A percentile compares a stretch with the other conserved stretches of the same genome.
Conservation (phyloP, 1,140 invertebrate genomes). For the Drosophila pandora region DNA sequence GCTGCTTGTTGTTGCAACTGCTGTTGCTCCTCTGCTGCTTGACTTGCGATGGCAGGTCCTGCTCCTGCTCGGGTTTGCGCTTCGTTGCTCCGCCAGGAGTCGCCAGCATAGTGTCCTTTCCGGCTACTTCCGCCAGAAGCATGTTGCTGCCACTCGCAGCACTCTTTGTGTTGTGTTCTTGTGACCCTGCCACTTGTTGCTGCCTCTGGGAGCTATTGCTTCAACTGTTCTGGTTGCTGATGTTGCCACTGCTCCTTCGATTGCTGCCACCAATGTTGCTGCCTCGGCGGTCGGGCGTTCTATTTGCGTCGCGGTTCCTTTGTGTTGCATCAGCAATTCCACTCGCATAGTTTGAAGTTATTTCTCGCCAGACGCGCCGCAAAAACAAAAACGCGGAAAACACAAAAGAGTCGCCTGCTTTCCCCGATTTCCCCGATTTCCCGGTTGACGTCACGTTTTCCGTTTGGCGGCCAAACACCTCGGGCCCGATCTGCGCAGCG, state of each 20-base stretch:
- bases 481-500: not conserved
- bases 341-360: slow-evolving; percentile 40
- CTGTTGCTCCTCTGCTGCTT: slow-evolving; percentile 47
- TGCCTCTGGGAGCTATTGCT: not conserved
- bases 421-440: not conserved
- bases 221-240: not conserved
- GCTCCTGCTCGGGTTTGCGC: slow-evolving; percentile 59
- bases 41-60: slow-evolving; percentile 35
- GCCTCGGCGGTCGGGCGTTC: not conserved
- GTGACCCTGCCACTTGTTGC: slow-evolving; percentile 1
- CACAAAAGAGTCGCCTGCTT: slow-evolving; percentile 2
- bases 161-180: not conserved
- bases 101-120: slow-evolving; percentile 25
- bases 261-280: slow-evolving; percentile 3
- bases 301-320: not conserved
- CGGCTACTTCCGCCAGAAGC: slow-evolving; percentile 9
- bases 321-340: slow-evolving; percentile 4
- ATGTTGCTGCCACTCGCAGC: slow-evolving; percentile 6
- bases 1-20: slow-evolving; percentile 2
- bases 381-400: slow-evolving; percentile 2
- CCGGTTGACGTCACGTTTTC: slow-evolving; percentile 3
- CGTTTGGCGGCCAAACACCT: not conserved
- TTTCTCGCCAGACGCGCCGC: not conserved
- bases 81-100: slow-evolving; percentile 26
- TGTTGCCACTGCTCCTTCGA: not conserved